Conservation (phyloP, 2,888 invertebrate genomes). For the Dryadula phaetusa region DNA sequence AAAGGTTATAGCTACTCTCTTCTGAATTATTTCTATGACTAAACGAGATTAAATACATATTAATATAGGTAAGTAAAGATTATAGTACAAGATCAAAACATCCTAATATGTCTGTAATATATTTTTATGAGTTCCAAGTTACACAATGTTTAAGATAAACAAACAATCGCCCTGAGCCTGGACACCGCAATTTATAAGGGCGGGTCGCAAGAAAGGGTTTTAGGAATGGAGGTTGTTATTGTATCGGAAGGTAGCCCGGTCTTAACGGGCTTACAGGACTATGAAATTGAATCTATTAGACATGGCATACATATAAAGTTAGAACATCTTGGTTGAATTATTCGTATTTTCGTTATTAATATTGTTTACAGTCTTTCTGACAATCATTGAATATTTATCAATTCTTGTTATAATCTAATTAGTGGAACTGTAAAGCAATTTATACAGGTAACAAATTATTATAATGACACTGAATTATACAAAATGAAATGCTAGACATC, state of each 20-base stretch:
- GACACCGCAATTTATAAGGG: constrained; percentile 81
- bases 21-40: no score
- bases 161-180: constrained; percentile 61
- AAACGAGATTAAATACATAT: neutral
- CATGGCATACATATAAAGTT: constrained; percentile 10
- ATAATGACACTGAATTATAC: no score
- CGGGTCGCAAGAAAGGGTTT: constrained; percentile 75
- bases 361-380: no score
- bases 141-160: constrained; percentile 64
- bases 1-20: no score
- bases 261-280: constrained; percentile 52
- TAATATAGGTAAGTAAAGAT: neutral
- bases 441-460: no score
- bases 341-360: neutral
- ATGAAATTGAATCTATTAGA: constrained; percentile 33
- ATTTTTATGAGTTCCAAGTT: constrained; percentile 43
- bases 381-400: no score
- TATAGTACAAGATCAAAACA: neutral
- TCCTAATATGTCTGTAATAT: constrained; percentile 33
- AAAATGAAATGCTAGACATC: no score
- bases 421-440: no score
- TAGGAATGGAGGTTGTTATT: constrained; percentile 74
- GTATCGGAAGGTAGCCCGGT: constrained; percentile 81
- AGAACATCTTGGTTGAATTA: neutral
- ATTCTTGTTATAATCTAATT: no score